Evolutionary conservation across 2,888 invertebrate species (phyloP), one percentile per base, ranked within the genome.

Genomic region (Smittia sp.): DNA sequence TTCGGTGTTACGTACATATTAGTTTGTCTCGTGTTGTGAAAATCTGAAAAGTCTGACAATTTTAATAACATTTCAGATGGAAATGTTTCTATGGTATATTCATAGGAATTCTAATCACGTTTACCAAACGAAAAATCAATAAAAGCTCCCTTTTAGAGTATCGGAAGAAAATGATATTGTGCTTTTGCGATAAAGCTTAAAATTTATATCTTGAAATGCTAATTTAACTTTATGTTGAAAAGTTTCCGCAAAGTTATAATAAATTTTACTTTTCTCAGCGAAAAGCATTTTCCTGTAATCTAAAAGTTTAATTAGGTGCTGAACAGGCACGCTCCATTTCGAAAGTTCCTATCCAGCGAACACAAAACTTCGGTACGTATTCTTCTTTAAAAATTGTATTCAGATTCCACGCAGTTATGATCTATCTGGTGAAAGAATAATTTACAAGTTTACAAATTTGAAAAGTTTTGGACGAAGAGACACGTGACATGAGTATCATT

Each of bases 61-160:
- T n/a, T n/a, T n/a, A n/a, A n/a, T n/a, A n/a, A n/a, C n/a, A n/a
- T n/a, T n/a, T n/a, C n/a, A n/a, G n/a, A n/a, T n/a, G n/a, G n/a
- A n/a, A n/a, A n/a, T n/a, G n/a, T n/a, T n/a, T n/a, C n/a, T n/a
- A n/a, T n/a, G n/a, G n/a, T n/a, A n/a, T n/a, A n/a, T n/a, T n/a
- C n/a, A 39, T 38, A 67, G 41, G 58, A 22, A 70, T 70, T 25
- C 72, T 72, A 32, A 72, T 72, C 72, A 72, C 72, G 72, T 72
- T n/a, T n/a, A n/a, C n/a, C 62, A 62, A 72, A 72, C 62, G 72
- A n/a, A 32, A 58, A 73, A 73, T 73, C 63, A 65, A 73, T 73
- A 73, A n/a, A n/a, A 46, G 27, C 27, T 39, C 27, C 38, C 25
- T 46, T 69, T 38, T 46, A 25, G 27, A 1, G 38, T 9, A 32